Conservation (phyloP, 2,797 vertebrate genomes). For the Echiichthys vipera region DNA sequence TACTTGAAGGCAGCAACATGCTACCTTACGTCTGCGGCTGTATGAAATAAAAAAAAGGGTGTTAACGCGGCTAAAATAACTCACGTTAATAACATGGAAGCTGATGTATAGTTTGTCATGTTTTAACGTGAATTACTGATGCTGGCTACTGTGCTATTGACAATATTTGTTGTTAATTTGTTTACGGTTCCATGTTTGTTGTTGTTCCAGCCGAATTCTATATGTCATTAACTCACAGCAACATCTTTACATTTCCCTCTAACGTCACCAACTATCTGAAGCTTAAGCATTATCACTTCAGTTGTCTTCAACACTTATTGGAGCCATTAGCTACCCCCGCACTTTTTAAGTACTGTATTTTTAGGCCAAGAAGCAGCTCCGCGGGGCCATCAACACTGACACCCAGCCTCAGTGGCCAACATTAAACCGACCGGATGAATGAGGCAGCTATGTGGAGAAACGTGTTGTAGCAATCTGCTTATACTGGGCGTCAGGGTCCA, state of each 20-base stretch:
- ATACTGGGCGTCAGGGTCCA: neutral
- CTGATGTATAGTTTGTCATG: neutral
- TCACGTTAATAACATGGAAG: neutral
- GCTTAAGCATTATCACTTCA: neutral
- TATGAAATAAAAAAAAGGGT: constrained; percentile 50
- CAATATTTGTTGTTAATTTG: constrained; percentile 50
- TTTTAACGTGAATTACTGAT: neutral
- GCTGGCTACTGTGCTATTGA: neutral
- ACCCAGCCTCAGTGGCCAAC: constrained; percentile 42
- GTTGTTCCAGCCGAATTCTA: constrained; percentile 69
- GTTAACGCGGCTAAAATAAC: constrained; percentile 57
- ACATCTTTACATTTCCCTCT: constrained; percentile 38
- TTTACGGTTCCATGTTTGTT: constrained; percentile 66
- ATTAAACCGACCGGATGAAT: constrained; percentile 5
- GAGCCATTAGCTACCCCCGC: neutral
- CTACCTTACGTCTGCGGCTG: constrained; percentile 55
- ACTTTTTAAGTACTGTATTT: constrained; percentile 22
- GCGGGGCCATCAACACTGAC: constrained; percentile 62
- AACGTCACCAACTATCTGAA: neutral
- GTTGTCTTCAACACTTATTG: neutral
- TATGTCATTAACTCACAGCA: constrained; percentile 62
- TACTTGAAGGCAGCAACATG: constrained; percentile 49
- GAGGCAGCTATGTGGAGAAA: neutral
- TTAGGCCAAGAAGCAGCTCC: constrained; percentile 62
- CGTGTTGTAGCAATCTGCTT: neutral